These are phyloP conservation scores for Aphidius colemani DNA, from an alignment of 2,888 invertebrate species.

Conservation along the genomic window DNA sequence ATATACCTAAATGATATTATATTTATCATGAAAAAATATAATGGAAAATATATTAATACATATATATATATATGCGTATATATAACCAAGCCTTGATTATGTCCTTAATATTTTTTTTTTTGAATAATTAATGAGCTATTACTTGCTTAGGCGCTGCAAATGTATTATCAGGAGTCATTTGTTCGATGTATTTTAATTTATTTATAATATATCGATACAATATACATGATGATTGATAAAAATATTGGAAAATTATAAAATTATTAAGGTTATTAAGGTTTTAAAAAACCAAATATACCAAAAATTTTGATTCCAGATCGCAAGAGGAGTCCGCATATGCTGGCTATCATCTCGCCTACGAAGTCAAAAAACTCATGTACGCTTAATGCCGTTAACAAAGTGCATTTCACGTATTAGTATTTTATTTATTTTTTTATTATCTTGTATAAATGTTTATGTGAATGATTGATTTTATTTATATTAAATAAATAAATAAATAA, in stretches of 20 bases:
- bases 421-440: constrained; percentile 20
- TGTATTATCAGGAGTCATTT: constrained; percentile 16
- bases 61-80: too few relatives aligned
- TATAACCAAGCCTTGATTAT: background rate
- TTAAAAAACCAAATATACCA: constrained; percentile 39
- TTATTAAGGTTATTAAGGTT: constrained; percentile 25
- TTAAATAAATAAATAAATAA: too few relatives aligned
- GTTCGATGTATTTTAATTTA: too few relatives aligned
- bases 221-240: too few relatives aligned
- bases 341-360: constrained; percentile 99
- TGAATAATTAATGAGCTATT: constrained; percentile 14
- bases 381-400: constrained; percentile 66
- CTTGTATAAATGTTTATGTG: constrained; percentile 1
- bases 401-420: constrained; percentile 33
- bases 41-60: too few relatives aligned
- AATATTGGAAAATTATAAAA: constrained; percentile 7
- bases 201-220: too few relatives aligned
- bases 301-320: constrained; percentile 77
- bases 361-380: constrained; percentile 99
- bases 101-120: constrained; percentile 7
- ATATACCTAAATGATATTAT: constrained; percentile 26
- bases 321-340: constrained; percentile 93
- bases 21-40: background rate
- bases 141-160: constrained; percentile 16
- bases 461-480: background rate